phyloP scores from a whole-genome alignment of 2,113 vertebrate species.

The Cinclus mexicanus region DNA sequence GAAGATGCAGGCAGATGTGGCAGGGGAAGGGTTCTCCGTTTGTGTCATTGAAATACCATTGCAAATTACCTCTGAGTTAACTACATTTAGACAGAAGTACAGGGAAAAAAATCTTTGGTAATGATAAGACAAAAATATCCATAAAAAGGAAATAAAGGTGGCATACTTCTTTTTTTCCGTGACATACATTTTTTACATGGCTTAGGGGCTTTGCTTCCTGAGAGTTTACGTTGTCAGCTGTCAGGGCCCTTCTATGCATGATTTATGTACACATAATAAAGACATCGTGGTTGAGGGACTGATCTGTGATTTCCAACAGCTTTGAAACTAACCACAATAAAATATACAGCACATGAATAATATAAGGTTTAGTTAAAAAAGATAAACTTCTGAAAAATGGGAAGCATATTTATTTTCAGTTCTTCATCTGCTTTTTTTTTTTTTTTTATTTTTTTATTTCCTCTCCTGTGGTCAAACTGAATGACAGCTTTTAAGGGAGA shows the following conservation, averaged over 20 bases:
- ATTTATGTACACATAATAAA: constrained; percentile 69
- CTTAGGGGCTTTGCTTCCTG: constrained; percentile 61
- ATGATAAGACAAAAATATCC: constrained; percentile 44
- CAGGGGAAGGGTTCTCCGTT: background rate
- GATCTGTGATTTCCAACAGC: constrained; percentile 56
- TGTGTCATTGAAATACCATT: constrained; percentile 18
- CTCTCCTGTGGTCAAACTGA: background rate
- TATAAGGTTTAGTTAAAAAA: constrained; percentile 2
- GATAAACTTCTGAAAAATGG: background rate
- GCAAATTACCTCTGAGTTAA: constrained; percentile 7
- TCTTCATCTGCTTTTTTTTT: background rate
- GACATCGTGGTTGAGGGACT: constrained; percentile 20
- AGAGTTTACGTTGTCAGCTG: constrained; percentile 50
- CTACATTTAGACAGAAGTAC: constrained; percentile 24
- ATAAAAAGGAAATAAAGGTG: constrained; percentile 53
- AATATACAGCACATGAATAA: constrained; percentile 34
- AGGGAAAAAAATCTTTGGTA: background rate
- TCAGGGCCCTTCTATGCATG: constrained; percentile 59
- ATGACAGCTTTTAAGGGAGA: background rate
- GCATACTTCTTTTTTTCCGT: background rate
- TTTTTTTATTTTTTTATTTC: background rate
- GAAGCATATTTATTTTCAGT: constrained; percentile 1
- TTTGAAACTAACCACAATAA: constrained; percentile 45
- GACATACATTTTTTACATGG: constrained; percentile 63
- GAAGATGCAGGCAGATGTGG: background rate